Evolutionary conservation across 2,797 vertebrate genomes (phyloP).

Genomic region (Sardinella longiceps): DNA sequence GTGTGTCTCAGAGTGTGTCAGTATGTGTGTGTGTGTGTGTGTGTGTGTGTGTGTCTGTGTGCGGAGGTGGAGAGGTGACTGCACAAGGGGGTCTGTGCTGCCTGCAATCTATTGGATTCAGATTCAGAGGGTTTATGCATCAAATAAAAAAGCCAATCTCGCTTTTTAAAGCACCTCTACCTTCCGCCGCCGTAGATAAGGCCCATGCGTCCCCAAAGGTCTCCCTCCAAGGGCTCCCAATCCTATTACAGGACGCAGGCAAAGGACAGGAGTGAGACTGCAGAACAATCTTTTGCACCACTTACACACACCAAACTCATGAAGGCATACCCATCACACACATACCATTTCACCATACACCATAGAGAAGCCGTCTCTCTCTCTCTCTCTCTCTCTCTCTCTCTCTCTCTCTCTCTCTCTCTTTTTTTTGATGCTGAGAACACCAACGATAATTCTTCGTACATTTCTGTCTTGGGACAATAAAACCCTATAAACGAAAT

Average conservation of each 20-base stretch:
- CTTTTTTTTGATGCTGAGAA: not conserved
- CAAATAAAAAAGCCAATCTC: conserved; percentile 74
- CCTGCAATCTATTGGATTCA: conserved; percentile 77
- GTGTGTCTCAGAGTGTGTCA: not conserved
- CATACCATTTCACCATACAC: not conserved
- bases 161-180: conserved; percentile 70
- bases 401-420: too few relatives aligned
- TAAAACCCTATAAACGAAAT: not conserved
- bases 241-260: conserved; percentile 1
- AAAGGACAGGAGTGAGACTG: conserved; percentile 5
- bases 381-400: too few relatives aligned
- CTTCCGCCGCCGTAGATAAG: conserved; percentile 70
- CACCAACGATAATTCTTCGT: too few relatives aligned
- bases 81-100: conserved; percentile 66
- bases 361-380: not conserved
- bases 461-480: not conserved
- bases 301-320: not conserved
- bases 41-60: conserved; percentile 28
- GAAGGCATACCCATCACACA: not conserved
- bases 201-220: conserved; percentile 61
- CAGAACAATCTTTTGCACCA: conserved; percentile 1
- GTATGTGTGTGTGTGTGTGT: not conserved
- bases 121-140: conserved; percentile 75
- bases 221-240: conserved; percentile 12
- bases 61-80: conserved; percentile 56